Evolutionary conservation across 2,113 vertebrate species (phyloP).

Genomic region (Ophthalmotilapia sp.): DNA sequence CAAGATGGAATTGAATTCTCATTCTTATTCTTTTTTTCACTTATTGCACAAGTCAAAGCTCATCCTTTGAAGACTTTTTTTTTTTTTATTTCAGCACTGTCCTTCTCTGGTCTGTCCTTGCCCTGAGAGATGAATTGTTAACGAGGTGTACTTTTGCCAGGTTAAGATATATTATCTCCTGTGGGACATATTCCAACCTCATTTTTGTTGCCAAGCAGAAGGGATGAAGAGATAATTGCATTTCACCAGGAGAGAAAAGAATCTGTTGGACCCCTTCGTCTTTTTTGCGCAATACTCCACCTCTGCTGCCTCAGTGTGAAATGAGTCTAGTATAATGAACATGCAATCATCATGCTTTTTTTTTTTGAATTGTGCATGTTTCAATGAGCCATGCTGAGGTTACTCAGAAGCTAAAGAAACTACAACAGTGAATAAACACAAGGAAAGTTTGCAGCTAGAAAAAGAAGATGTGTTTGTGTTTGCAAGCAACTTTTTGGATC

Average conservation of each 20-base stretch:
- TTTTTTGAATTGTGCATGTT: not conserved
- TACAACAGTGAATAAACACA: not conserved
- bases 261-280: not conserved
- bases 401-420: not conserved
- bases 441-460: not conserved
- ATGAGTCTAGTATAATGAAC: not conserved
- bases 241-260: not conserved
- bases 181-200: not conserved
- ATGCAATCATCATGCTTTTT: not conserved
- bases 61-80: not conserved
- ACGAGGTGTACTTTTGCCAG: constrained; percentile 14
- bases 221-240: not conserved
- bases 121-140: constrained; percentile 6
- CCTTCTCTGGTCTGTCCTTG: constrained; percentile 1
- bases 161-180: constrained; percentile 8
- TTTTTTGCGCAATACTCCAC: not conserved
- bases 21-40: not conserved
- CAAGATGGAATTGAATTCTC: not conserved
- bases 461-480: not conserved
- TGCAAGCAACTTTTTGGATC: not conserved
- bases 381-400: not conserved
- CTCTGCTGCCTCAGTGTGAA: not conserved
- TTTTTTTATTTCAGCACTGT: not conserved
- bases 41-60: not conserved
- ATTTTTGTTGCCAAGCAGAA: not conserved